Percentiles rank a stretch among this genome's conserved stretches.
Conservation (phyloP, 2,888 invertebrate genomes). For the Metellina segmentata region DNA sequence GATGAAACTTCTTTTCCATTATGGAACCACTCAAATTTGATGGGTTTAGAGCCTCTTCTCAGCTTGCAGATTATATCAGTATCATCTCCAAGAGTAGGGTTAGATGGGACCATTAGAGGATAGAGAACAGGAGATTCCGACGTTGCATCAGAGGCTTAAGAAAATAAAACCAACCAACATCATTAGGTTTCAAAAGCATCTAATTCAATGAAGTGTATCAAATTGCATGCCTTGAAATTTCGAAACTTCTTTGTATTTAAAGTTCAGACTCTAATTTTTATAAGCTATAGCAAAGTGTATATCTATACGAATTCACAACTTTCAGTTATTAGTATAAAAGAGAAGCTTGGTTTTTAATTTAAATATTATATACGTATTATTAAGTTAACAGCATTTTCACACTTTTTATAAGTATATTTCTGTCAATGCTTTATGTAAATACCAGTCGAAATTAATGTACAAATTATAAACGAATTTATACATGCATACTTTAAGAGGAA, state of each 20-base stretch:
- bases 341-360: no score
- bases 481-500: no score
- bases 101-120: conserved; percentile 61
- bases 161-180: background rate
- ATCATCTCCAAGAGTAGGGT: conserved; percentile 64
- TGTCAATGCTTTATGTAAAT: background rate
- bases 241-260: no score
- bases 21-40: conserved; percentile 63
- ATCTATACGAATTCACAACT: no score
- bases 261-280: no score
- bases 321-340: no score
- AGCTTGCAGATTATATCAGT: conserved; percentile 61
- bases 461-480: background rate
- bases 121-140: conserved; percentile 51
- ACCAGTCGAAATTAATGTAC: background rate
- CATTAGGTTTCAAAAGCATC: background rate
- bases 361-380: no score
- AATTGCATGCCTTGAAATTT: background rate
- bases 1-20: conserved; percentile 42
- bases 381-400: no score
- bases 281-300: no score
- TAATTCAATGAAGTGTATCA: background rate
- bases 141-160: background rate
- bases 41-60: conserved; percentile 58
- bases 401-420: no score